Evolutionary conservation across 2,797 vertebrate genomes (phyloP), one percentile per base, ranked within the genome.

Genomic region (Melopsittacus undulatus): DNA sequence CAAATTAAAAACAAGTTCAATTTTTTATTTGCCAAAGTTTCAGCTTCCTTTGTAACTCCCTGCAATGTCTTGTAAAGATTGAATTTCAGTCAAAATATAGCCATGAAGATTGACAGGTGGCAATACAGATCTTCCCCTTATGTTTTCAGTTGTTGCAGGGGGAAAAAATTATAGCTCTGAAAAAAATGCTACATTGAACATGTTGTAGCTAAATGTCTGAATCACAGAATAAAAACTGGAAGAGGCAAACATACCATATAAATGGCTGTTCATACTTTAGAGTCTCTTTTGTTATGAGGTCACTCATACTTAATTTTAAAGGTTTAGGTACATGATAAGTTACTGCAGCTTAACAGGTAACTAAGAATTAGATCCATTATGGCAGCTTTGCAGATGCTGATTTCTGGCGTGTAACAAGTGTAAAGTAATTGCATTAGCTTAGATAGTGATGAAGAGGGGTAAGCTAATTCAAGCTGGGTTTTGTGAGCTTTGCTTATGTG

Each of bases 301-400:
- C 84, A 81, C 5, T 92, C n/a, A 32, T 76, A 49, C n/a, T 89
- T 59, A 10, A 45, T 72, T 89, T 91, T 79, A 77, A 79, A 92
- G 46, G 17, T 63, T 73, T 62, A 82, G 75, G 46, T 89, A 38
- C 18, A 5, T 38, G 24, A 2, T 90, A 87, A 87, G 24, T 95
- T 95, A 90, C 94, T 97, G 93, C 95, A 97, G 92, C 83, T 95
- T 95, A 95, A 94, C 75, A 93, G 64, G 94, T 87, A 95, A 49
- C 90, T 76, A 67, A 87, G 56, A 94, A 82, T 79, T 86, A 87
- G 43, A 64, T 77, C 12, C 56, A 3, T 36, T 27, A 0, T 5
- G 10, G 43, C 56, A 90, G 30, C 61, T 94, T 90, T 87, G 59
- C 88, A 90, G 16, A 22, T 75, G 67, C 56, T 2, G 18, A 4